Conservation (phyloP, 1,140 invertebrate species). For the Drosophila littoralis region DNA sequence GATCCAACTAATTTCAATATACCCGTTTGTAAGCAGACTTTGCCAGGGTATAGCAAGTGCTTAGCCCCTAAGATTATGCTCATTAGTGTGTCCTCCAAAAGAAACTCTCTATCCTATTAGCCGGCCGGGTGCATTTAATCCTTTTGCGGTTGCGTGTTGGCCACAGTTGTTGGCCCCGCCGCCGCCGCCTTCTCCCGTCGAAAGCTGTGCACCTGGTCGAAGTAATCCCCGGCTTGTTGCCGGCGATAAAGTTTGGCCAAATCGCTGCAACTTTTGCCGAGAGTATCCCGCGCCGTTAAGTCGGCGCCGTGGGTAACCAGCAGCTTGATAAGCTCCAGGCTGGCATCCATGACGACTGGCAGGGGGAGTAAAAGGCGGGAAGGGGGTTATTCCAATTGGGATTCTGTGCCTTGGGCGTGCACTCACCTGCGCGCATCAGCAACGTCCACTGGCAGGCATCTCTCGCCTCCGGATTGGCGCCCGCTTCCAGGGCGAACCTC, state of each 20-base stretch:
- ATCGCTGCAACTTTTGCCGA: constrained; percentile 64
- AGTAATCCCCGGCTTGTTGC: constrained; percentile 61
- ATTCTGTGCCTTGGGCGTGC: background rate
- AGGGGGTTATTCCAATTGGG: too few species aligned
- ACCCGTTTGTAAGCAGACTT: too few species aligned
- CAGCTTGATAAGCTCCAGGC: constrained; percentile 72
- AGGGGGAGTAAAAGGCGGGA: too few species aligned
- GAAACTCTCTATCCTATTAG: constrained; percentile 3
- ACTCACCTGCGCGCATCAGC: constrained; percentile 73
- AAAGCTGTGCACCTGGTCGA: constrained; percentile 61
- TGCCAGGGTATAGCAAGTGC: background rate
- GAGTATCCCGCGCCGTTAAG: constrained; percentile 52
- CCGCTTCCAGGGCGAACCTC: constrained; percentile 75
- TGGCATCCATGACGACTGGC: constrained; percentile 72
- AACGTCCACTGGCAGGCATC: constrained; percentile 77
- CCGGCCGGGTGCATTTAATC: constrained; percentile 29
- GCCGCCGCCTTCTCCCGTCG: constrained; percentile 33
- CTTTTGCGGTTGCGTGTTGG: constrained; percentile 25
- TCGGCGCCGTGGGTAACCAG: constrained; percentile 71
- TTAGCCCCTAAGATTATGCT: background rate
- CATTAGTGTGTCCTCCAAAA: constrained; percentile 3
- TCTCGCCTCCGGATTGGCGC: constrained; percentile 67
- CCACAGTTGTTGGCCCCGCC: constrained; percentile 2
- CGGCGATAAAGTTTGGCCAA: constrained; percentile 71
- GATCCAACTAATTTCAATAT: background rate